Evolutionary conservation across 2,797 vertebrate genomes (phyloP), one percentile per base, ranked within the genome.

Genomic region (Enteromius radiatus): DNA sequence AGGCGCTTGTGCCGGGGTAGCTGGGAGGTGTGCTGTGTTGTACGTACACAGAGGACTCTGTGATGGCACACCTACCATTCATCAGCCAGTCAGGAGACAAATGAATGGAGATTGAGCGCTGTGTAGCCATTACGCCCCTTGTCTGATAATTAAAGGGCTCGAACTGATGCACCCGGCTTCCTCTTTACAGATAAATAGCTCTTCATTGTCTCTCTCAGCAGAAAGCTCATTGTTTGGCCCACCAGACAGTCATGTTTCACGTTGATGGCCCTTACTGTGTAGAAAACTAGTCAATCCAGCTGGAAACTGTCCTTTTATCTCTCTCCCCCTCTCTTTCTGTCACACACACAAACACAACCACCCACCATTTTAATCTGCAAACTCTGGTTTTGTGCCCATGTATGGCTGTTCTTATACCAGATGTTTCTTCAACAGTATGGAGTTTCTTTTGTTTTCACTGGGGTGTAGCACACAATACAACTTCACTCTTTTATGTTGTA

Each of bases 181-280:
- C 84, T 80, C 76, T 80, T 70, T 3, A 49, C 80, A 26, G 70
- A 80, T 69, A 80, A 80, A 87, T 67, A 52, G 82, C 71, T 80
- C 54, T 83, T 82, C 76, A 36, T 83, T 86, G 84, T 88, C 76
- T 71, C 82, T 76, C 84, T 81, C 67, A 31, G 45, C 76, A 76
- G 43, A 82, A 80, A 76, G 79, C 79, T 82, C 61, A 82, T 87
- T 76, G 84, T 85, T 78, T 76, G 80, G 38, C 81, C 80, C 33
- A 23, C 63, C 79, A 65, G 33, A 70, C 47, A 59, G 41, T 82
- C 70, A 56, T 85, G 61, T 85, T 86, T 79, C 64, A 81, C 28
- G 21, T 80, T 78, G 59, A 64, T 71, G 56, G 77, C 61, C 77
- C 64, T 76, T 68, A 76, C 78, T 23, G 71, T 76, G 28, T 69